Evolutionary conservation across 2,113 vertebrate species (phyloP), one percentile per base, ranked within the genome.

Genomic region (Oncorhynchus mykiss): DNA sequence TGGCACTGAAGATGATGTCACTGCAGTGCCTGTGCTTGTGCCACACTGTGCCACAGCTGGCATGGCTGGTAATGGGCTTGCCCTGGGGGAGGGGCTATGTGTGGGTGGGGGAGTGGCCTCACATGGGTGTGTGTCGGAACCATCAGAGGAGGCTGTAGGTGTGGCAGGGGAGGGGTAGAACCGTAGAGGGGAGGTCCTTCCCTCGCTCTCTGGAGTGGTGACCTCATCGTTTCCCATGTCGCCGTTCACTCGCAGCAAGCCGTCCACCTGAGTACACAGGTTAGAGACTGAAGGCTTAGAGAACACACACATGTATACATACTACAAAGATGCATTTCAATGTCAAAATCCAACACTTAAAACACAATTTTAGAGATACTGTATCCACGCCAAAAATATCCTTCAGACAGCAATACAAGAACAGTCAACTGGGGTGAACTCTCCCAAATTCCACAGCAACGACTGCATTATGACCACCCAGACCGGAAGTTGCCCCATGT

Each of bases 191-290:
- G 87, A 87, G 5, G 86, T 84, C 54, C 93, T 92, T 77, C 80
- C 85, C 73, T 87, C 91, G 72, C 88, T 92, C 12, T 94, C 92
- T 24, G 85, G 82, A 8, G 78, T 73, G 65, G 72, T 13, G 68
- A 91, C 84, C 75, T 88, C 48, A 0, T 80, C 81, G 31, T 92
- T 88, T 29, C 77, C 81, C 1, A 76, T 2, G 22, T 89, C 89
- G 78, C 96, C 96, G 57, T 97, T 98, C 87, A 97, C 69, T 74
- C 90, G 93, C 78, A 94, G 81, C 86, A 94, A 94, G 88, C 92
- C 92, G 60, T 97, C 94, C 79, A 86, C 91, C 97, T 98, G 18
- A 24, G 71, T 75, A 25, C n/a, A 39, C 12, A 20, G 8, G 67
- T 16, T 39, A 16, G 34, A 11, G 3, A 39, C n/a, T 22, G 64